Conservation (phyloP, 2,113 vertebrate species). For the Cisticola juncidis region DNA sequence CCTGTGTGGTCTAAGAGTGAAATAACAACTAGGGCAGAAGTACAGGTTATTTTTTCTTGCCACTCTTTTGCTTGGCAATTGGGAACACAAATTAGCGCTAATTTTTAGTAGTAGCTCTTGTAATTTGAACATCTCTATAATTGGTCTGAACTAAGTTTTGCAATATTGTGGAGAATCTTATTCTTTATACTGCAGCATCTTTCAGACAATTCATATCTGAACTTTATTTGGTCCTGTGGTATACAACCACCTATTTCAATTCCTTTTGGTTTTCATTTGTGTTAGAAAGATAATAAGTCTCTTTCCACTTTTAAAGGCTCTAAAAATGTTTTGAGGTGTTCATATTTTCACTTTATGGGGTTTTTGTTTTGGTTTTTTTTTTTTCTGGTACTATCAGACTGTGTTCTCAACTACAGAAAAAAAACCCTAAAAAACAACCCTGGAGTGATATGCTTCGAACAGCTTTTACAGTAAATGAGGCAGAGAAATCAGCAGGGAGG, state of each 20-base stretch:
- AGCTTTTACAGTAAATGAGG: neutral
- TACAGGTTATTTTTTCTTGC: neutral
- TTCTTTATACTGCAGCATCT: neutral
- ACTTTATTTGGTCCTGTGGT: neutral
- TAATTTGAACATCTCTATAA: neutral
- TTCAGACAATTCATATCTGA: neutral
- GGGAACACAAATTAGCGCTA: neutral
- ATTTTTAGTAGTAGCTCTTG: neutral
- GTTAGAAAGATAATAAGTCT: neutral
- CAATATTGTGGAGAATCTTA: neutral
- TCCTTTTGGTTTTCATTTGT: neutral
- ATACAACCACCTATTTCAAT: neutral
- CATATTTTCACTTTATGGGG: neutral
- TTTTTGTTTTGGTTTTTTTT: neutral
- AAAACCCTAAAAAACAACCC: neutral
- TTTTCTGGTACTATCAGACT: neutral
- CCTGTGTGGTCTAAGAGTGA: neutral
- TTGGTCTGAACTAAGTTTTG: neutral
- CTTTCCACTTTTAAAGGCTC: neutral
- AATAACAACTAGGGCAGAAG: neutral
- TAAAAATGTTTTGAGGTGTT: neutral
- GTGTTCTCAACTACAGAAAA: neutral
- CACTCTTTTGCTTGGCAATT: neutral
- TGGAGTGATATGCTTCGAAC: neutral
- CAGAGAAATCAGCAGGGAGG: slow-evolving; percentile 21